Base-by-base conservation (phyloP, 2,888 invertebrate species). In the Torymus auratus region DNA sequence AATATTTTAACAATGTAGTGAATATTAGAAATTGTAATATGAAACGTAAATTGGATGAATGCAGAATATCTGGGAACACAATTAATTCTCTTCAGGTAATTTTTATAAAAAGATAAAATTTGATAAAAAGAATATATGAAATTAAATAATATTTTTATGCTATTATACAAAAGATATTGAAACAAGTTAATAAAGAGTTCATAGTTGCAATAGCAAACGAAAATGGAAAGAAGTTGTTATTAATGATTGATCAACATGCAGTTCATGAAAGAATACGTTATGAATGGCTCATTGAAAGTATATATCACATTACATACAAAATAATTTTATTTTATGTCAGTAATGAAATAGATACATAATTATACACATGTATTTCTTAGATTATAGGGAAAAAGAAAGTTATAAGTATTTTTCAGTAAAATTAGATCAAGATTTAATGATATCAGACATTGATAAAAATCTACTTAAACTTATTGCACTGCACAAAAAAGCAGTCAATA, bases 241-340 rank as follows among this genome's bases (percentile, higher is more conserved):
- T 95, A 53, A 86, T 96, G 53, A 95, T 97, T 89, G 97, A 97
- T 91, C 97, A 97, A 91, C 97, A 97, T 91, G 97, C 97, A 61
- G 95, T 95, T 50, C 95, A 97, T 90, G 97, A 97, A 91, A 92
- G 97, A 88, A 94, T 97, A 82, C 92, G 95, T 82, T 92, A 97
- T 65, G 97, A 97, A 91, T 91, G 92, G 78, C 92, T 96, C 80
- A 91, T 94, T 81, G 87, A 91, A 89, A 93, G 95, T 94, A 91
- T 86, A 56, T 65, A 68, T 41, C 41, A 41, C 41, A 41, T 41
- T 41, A 41, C 7, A 41, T 41, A 7, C 41, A 41, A 41, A 41
- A 41, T 50, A 53, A 60, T 53, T 69, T 13, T 70, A 52, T 68
- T 72, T 50, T 71, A n/a, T 52, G 14, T 41, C 55, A 52, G 15